A percentile compares a stretch with the other conserved stretches of the same genome.
Evolutionary conservation across 2,113 vertebrate species (phyloP).

Genomic region (Xiphophorus hellerii): DNA sequence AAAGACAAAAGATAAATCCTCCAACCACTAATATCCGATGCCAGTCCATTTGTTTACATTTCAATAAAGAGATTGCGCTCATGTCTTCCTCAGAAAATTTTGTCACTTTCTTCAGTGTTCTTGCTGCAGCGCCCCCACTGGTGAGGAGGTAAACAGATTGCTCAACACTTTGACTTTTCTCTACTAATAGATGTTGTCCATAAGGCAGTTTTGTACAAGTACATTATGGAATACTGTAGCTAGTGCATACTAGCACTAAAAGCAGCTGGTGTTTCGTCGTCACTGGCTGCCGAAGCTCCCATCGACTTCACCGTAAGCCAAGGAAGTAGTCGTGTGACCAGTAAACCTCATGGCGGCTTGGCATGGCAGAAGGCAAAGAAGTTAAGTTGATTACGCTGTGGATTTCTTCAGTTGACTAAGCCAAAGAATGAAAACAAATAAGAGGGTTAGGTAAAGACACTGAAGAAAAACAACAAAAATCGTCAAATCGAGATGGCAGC

Average conservation of each 20-base stretch:
- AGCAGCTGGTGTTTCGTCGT: conserved; percentile 3
- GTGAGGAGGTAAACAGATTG: too few species aligned
- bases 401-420: conserved; percentile 44
- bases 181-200: too few species aligned
- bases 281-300: conserved; percentile 3
- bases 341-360: conserved; percentile 52
- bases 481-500: too few species aligned
- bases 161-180: too few species aligned
- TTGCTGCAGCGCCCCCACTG: too few species aligned
- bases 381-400: conserved; percentile 68
- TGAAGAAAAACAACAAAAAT: neutral
- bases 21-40: too few species aligned
- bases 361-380: conserved; percentile 55
- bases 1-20: too few species aligned
- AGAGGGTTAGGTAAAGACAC: conserved; percentile 28
- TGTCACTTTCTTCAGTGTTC: too few species aligned
- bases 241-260: conserved; percentile 11
- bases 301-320: conserved; percentile 39
- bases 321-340: conserved; percentile 43
- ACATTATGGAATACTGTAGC: conserved; percentile 2
- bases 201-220: neutral
- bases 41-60: too few species aligned
- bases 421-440: conserved; percentile 23
- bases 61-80: too few species aligned
- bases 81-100: too few species aligned